A percentile compares a stretch with the other conserved stretches of the same genome.
These are phyloP conservation scores for Ypsolopha scabrella DNA, from an alignment of 2,888 invertebrate genomes.

Conservation along the genomic window DNA sequence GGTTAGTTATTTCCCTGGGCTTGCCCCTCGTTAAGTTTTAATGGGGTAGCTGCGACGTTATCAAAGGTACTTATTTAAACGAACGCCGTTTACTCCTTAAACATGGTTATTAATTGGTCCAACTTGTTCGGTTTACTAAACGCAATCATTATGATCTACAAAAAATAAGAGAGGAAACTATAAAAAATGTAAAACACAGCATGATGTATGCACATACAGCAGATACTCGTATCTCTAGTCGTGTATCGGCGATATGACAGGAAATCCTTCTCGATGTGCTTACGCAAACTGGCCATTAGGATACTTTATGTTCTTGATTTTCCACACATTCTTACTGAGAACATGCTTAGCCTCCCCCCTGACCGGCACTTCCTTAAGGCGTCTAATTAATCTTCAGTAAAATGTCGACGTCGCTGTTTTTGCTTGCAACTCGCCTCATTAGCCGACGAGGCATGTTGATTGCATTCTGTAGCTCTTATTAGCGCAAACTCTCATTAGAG, in stretches of 20 bases:
- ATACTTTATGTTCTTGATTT: not conserved
- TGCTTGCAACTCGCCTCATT: constrained; percentile 66
- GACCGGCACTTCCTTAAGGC: constrained; percentile 18
- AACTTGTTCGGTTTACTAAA: constrained; percentile 32
- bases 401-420: constrained; percentile 63
- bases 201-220: not conserved
- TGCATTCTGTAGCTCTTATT: constrained; percentile 69
- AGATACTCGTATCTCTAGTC: no score
- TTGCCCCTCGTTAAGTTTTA: constrained; percentile 71
- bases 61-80: constrained; percentile 69
- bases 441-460: constrained; percentile 67
- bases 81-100: constrained; percentile 52
- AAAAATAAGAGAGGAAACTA: constrained; percentile 25
- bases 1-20: constrained; percentile 70
- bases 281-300: not conserved
- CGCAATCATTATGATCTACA: constrained; percentile 41
- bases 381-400: constrained; percentile 66
- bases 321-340: not conserved
- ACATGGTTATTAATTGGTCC: constrained; percentile 7
- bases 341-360: not conserved
- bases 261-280: not conserved
- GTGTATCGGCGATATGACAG: not conserved
- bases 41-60: constrained; percentile 69
- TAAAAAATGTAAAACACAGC: not conserved
- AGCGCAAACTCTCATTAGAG: constrained; percentile 69